Evolutionary conservation across 2,888 invertebrate species (phyloP).

Genomic region (Zeuzera pyrina): DNA sequence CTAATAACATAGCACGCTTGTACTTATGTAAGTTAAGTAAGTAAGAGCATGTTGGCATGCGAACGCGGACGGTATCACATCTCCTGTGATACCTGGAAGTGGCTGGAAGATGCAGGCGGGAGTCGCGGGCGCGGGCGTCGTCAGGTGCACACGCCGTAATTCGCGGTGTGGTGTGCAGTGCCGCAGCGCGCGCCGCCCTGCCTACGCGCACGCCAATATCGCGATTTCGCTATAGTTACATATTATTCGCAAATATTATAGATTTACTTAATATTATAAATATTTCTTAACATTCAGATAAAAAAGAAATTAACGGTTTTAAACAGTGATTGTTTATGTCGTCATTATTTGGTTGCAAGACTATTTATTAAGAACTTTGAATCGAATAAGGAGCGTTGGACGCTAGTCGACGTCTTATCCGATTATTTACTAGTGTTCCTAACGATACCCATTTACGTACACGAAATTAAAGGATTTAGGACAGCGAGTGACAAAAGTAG

Average conservation of each 20-base stretch:
- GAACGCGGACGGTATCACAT: conserved; percentile 20
- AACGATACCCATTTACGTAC: conserved; percentile 10
- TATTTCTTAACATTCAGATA: too few species aligned
- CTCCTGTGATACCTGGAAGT: conserved; percentile 28
- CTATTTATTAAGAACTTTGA: conserved; percentile 31
- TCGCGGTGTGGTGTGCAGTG: conserved; percentile 35
- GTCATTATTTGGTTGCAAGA: too few species aligned
- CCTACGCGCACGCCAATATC: conserved; percentile 59
- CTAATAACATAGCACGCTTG: too few species aligned
- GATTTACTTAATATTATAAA: too few species aligned
- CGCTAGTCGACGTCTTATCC: conserved; percentile 27
- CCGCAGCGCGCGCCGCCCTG: conserved; percentile 55
- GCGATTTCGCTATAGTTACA: conserved; percentile 36
- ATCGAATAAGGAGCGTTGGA: conserved; percentile 28
- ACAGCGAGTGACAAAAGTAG: too few species aligned
- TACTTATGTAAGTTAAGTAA: conserved; percentile 24
- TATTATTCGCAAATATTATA: too few species aligned
- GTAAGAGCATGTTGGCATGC: conserved; percentile 23
- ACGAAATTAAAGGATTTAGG: conserved; percentile 2
- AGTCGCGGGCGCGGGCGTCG: conserved; percentile 32
- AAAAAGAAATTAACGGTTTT: too few species aligned
- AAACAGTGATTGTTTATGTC: too few species aligned
- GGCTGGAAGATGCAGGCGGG: conserved; percentile 30
- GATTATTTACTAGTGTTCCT: conserved; percentile 23
- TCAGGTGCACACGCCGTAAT: conserved; percentile 65